phyloP scores from a whole-genome alignment of 2,113 vertebrate genomes.

The Phaethon lepturus region DNA sequence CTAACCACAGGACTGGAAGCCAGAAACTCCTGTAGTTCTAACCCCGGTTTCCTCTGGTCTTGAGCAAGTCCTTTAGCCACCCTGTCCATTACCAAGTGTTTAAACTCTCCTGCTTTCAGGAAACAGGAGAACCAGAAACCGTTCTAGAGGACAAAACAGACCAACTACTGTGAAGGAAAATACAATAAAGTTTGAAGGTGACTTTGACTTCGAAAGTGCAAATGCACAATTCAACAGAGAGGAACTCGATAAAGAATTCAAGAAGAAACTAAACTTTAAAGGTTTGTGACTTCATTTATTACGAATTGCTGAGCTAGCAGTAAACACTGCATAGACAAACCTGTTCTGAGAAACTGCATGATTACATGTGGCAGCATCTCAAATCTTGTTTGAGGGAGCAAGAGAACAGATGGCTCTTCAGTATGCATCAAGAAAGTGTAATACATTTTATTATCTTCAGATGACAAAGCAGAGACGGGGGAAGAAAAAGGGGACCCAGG shows the following conservation, averaged over 20 bases:
- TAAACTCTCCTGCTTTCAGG: conserved; percentile 73
- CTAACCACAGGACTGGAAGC: conserved; percentile 31
- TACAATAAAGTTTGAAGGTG: conserved; percentile 93
- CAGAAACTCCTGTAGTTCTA: conserved; percentile 23
- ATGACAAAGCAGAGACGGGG: conserved; percentile 76
- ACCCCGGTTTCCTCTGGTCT: conserved; percentile 32
- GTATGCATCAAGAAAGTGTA: conserved; percentile 1
- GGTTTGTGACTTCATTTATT: conserved; percentile 76
- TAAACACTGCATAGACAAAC: not conserved
- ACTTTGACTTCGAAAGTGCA: conserved; percentile 97
- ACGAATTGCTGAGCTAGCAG: conserved; percentile 1
- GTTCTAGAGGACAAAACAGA: conserved; percentile 87
- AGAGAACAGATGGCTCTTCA: conserved; percentile 36
- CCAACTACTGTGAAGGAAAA: conserved; percentile 82
- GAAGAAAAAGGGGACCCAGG: conserved; percentile 81
- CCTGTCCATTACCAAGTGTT: conserved; percentile 22
- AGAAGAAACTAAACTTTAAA: conserved; percentile 83
- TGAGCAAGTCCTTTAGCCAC: conserved; percentile 19
- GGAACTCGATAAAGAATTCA: conserved; percentile 87
- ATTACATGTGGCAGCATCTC: not conserved
- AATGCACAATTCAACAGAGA: conserved; percentile 96
- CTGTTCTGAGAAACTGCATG: not conserved
- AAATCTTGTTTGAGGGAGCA: conserved; percentile 13
- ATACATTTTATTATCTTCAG: conserved; percentile 64
- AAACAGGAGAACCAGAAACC: conserved; percentile 86